Percentiles rank a stretch among this genome's conserved stretches.
phyloP scores from a whole-genome alignment of 2,888 invertebrate genomes.

The Drosophila silvestris region DNA sequence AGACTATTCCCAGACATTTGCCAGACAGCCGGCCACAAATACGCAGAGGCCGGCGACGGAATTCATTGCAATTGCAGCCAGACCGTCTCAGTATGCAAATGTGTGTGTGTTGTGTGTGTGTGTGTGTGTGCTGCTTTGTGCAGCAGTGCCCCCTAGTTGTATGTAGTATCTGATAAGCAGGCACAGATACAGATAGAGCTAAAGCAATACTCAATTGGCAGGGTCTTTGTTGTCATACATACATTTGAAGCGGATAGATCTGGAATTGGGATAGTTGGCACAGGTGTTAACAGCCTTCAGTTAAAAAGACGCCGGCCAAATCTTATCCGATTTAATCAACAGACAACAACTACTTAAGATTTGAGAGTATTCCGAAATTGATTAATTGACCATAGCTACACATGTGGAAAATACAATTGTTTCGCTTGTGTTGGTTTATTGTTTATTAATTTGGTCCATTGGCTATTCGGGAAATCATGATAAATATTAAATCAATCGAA shows the following conservation, averaged over 20 bases:
- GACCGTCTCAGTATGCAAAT: slow-evolving; percentile 40
- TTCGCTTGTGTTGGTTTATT: slow-evolving; percentile 33
- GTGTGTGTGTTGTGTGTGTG: slow-evolving; percentile 13
- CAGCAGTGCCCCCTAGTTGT: slow-evolving; percentile 45
- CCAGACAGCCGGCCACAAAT: slow-evolving; percentile 68
- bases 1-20: slow-evolving; percentile 84
- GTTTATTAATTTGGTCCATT: slow-evolving; percentile 34
- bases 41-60: slow-evolving; percentile 63
- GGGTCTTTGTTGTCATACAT: slow-evolving; percentile 15
- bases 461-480: slow-evolving; percentile 40
- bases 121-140: slow-evolving; percentile 40
- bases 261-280: slow-evolving; percentile 8
- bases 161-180: slow-evolving; percentile 64
- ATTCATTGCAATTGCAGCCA: slow-evolving; percentile 71
- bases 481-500: slow-evolving; percentile 34
- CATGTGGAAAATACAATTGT: slow-evolving; percentile 15
- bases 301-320: not conserved
- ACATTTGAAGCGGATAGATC: slow-evolving; percentile 1
- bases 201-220: slow-evolving; percentile 19
- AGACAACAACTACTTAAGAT: not conserved
- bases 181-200: slow-evolving; percentile 36
- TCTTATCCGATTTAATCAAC: slow-evolving; percentile 5
- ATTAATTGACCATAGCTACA: slow-evolving; percentile 19
- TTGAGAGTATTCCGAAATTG: not conserved
- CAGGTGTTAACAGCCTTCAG: slow-evolving; percentile 24